Evolutionary conservation across 2,888 invertebrate species (phyloP).

Genomic region (Epinotia brunnichana): DNA sequence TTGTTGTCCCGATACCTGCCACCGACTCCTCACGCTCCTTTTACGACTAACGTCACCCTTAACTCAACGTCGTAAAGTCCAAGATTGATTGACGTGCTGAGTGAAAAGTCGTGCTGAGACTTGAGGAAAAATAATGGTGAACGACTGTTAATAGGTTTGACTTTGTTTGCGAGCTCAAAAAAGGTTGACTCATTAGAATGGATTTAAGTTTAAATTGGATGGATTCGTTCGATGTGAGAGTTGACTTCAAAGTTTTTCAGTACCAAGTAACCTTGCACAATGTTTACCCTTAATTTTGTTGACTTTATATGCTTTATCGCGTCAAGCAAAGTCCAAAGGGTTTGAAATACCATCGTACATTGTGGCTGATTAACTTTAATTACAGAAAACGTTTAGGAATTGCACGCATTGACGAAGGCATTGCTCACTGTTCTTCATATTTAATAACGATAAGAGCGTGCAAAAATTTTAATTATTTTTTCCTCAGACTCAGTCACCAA

Average conservation of each 20-base stretch:
- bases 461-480: neutral
- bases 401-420: neutral
- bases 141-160: slow-evolving; percentile 44
- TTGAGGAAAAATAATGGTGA: slow-evolving; percentile 45
- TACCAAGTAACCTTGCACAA: neutral
- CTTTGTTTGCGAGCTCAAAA: slow-evolving; percentile 38
- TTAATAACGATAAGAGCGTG: neutral
- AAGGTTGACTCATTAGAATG: slow-evolving; percentile 44
- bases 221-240: slow-evolving; percentile 33
- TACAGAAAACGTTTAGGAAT: neutral
- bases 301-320: neutral
- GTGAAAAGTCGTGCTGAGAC: slow-evolving; percentile 42
- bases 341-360: neutral
- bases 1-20: slow-evolving; percentile 74
- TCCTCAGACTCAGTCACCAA: neutral
- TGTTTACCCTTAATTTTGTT: neutral
- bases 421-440: neutral
- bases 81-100: slow-evolving; percentile 9
- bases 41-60: slow-evolving; percentile 37
- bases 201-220: slow-evolving; percentile 42
- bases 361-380: slow-evolving; percentile 1
- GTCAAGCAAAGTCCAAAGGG: neutral
- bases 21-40: slow-evolving; percentile 55
- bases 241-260: slow-evolving; percentile 11
- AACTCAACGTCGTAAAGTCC: slow-evolving; percentile 27